These are phyloP conservation scores for Amphipyra tragopoginis DNA, from an alignment of 2,888 invertebrate species.

Conservation along the genomic window DNA sequence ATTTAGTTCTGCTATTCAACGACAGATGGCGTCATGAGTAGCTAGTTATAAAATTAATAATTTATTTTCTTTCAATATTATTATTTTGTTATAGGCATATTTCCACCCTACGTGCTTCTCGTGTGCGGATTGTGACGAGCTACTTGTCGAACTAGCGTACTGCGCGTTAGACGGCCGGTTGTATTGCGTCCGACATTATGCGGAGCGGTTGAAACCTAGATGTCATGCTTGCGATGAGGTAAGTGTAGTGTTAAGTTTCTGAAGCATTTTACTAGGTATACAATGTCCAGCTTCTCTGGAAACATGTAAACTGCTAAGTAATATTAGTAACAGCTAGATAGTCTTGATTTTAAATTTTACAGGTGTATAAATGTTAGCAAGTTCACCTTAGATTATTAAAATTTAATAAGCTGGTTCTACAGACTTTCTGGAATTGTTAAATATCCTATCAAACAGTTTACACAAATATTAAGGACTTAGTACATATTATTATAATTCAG, in stretches of 20 bases:
- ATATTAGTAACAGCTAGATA: no score
- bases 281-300: no score
- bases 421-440: conserved; percentile 17
- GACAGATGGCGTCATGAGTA: conserved; percentile 62
- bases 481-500: no score
- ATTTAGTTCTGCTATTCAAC: conserved; percentile 52
- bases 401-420: neutral
- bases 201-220: conserved; percentile 98
- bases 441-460: neutral
- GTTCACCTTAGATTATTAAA: no score
- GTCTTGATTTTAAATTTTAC: no score
- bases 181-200: conserved; percentile 98
- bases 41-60: neutral
- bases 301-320: no score
- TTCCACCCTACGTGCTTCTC: conserved; percentile 99
- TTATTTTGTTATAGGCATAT: conserved; percentile 80
- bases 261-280: no score
- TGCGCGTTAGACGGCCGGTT: conserved; percentile 96
- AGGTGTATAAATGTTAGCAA: no score
- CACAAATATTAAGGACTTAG: no score
- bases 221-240: conserved; percentile 99
- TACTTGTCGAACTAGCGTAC: conserved; percentile 98
- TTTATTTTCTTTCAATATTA: neutral
- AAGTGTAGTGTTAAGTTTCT: conserved; percentile 73
- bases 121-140: conserved; percentile 96